phyloP scores from a whole-genome alignment of 2,113 vertebrate genomes.

The Muntiacus muntjak region DNA sequence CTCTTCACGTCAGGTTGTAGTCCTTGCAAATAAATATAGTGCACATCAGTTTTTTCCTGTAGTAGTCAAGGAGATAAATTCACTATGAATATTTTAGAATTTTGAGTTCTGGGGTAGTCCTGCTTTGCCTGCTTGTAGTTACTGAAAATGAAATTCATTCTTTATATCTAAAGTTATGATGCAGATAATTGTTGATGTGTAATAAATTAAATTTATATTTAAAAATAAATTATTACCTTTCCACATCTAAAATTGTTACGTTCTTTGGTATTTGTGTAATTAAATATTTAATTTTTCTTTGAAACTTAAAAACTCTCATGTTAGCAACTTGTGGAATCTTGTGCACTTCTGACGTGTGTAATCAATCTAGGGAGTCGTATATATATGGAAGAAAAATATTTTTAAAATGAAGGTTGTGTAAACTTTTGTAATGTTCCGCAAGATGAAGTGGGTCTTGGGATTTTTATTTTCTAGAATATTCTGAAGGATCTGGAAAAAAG shows the following conservation, averaged over 20 bases:
- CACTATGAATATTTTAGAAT: neutral
- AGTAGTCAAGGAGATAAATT: neutral
- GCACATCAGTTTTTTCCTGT: neutral
- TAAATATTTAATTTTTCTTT: neutral
- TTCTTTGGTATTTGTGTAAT: neutral
- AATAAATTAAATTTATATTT: neutral
- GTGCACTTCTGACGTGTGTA: neutral
- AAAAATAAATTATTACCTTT: neutral
- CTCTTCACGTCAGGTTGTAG: neutral
- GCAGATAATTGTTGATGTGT: neutral
- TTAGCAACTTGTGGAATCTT: neutral
- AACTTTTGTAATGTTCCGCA: neutral
- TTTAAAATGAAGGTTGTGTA: neutral
- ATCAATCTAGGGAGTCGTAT: neutral
- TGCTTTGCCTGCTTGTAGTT: neutral
- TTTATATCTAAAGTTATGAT: neutral
- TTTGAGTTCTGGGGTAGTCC: neutral
- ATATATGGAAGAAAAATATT: neutral
- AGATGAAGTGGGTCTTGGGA: neutral
- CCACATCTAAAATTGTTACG: neutral
- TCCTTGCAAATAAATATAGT: neutral
- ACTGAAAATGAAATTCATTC: neutral
- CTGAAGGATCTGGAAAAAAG: slow-evolving; percentile 92
- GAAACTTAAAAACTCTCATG: neutral
- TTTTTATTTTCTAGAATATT: slow-evolving; percentile 84